phyloP scores from a whole-genome alignment of 2,113 vertebrate species.

The Cyanistes caeruleus region DNA sequence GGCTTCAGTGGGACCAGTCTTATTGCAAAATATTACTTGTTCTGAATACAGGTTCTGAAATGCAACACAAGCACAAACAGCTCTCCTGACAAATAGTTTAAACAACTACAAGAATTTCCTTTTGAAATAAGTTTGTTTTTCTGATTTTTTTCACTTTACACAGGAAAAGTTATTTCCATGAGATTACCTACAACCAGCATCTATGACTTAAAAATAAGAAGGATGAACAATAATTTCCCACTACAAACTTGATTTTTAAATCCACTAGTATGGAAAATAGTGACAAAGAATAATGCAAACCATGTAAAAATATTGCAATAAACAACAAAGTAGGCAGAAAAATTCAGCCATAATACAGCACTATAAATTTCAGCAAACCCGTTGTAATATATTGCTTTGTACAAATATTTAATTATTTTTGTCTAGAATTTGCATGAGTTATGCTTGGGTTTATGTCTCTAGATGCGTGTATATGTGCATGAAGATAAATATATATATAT shows the following conservation, averaged over 20 bases:
- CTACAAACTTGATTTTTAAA: neutral
- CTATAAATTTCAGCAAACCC: neutral
- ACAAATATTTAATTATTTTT: neutral
- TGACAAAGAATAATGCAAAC: neutral
- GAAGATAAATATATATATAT: too few species aligned
- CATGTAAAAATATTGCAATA: neutral
- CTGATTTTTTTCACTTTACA: neutral
- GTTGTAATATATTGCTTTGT: neutral
- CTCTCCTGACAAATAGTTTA: neutral
- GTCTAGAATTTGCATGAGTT: neutral
- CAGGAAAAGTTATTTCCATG: neutral
- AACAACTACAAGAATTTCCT: neutral
- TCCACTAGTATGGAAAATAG: neutral
- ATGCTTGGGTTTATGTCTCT: neutral
- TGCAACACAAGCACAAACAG: neutral
- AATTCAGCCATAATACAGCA: neutral
- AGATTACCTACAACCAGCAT: neutral
- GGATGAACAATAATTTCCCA: neutral
- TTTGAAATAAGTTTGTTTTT: neutral
- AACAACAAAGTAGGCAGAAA: neutral
- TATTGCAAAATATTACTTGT: neutral
- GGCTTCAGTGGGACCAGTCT: conserved; percentile 5
- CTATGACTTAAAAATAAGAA: neutral
- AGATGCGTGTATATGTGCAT: neutral
- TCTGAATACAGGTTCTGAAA: neutral